Base-by-base conservation (phyloP, 2,113 vertebrate genomes). In the Catharus fuscescens region DNA sequence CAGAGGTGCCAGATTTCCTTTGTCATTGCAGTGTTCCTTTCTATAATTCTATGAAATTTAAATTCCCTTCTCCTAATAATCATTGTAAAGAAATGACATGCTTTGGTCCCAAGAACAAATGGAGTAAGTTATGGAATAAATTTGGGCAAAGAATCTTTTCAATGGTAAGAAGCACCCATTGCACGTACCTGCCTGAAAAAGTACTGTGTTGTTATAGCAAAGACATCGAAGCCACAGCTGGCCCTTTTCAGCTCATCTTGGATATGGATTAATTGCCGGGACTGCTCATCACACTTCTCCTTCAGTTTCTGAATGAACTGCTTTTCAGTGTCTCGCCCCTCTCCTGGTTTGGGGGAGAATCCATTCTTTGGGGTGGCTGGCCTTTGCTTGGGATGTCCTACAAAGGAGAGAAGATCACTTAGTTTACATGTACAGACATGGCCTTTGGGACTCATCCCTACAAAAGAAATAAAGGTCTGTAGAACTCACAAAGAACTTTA, bases 131-230 rank as follows among this genome's bases (percentile, higher is more conserved):
- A 36, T 24, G 45, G 8, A 81, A 48, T 80, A 61, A 56, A 70
- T 71, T 6, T 44, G 16, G n/a, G 7, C 34, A 15, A 84, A 76
- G 9, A 44, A 38, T 48, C 32, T 45, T 87, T 62, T 23, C n/a
- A 24, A 12, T 17, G 15, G 36, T 45, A 42, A 42, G 48, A 65
- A 45, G 45, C 12, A 72, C 34, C 2, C 24, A 32, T 23, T 50
- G 34, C 16, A 44, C 97, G 95, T 98, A 99, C 99, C 99, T 99
- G 99, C 47, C 92, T 90, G 89, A 98, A 99, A 97, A 99, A 99
- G 96, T 99, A 98, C 97, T 99, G 99, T 3, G 99, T 99, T 66
- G 99, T 98, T 92, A 99, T 96, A 24, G 98, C 98, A 62, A 99
- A 98, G 3, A 98, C 98, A 16, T 99, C 98, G 92, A 99, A 98